phyloP scores from a whole-genome alignment of 2,113 vertebrate genomes.

The Oxyruncus cristatus region DNA sequence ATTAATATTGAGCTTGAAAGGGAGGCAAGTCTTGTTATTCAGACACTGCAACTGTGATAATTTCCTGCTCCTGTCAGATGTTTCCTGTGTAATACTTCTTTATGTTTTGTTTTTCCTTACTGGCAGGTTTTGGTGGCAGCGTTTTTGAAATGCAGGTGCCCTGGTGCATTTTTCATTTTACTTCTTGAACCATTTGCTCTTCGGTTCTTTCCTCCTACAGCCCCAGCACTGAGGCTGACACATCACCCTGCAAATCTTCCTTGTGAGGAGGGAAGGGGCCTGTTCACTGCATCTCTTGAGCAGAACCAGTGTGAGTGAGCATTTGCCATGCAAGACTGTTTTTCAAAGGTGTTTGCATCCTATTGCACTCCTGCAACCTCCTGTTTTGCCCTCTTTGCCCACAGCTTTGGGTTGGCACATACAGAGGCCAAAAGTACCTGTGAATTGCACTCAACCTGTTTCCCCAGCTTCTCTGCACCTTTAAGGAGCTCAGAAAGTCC shows the following conservation, averaged over 20 bases:
- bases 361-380: background rate
- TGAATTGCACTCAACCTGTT: background rate
- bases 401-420: background rate
- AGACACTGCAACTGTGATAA: background rate
- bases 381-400: background rate
- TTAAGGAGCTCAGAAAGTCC: background rate
- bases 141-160: rapidly evolving
- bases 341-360: background rate
- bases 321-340: background rate
- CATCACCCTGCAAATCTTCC: background rate
- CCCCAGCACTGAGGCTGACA: background rate
- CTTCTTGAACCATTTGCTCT: background rate
- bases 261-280: background rate
- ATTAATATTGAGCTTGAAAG: background rate
- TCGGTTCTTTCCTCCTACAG: background rate
- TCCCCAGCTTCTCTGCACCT: background rate
- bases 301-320: background rate
- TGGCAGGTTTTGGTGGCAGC: background rate
- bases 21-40: background rate
- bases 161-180: background rate
- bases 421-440: background rate
- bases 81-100: background rate
- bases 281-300: background rate
- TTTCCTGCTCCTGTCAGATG: background rate
- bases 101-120: background rate